Conservation (phyloP, 2,113 vertebrate species). For the Anser cygnoides region DNA sequence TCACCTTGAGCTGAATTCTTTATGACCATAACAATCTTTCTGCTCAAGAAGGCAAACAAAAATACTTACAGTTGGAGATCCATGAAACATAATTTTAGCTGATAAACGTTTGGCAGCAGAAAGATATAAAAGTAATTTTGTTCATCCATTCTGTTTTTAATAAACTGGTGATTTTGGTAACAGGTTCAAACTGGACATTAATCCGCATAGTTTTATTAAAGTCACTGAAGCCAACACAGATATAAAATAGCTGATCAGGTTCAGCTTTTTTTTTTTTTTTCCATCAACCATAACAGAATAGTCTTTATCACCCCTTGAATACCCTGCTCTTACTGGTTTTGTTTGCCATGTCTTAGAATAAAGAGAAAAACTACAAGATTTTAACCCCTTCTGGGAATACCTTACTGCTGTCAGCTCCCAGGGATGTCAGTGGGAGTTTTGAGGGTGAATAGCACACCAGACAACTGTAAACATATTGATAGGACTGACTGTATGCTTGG, state of each 20-base stretch:
- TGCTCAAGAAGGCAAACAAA: neutral
- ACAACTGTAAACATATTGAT: neutral
- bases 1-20: constrained; percentile 29
- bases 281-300: neutral
- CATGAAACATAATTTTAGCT: neutral
- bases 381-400: neutral
- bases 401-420: neutral
- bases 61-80: neutral
- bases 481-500: neutral
- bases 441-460: neutral
- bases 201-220: constrained; percentile 31
- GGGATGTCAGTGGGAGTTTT: neutral
- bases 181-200: neutral
- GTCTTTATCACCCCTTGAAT: neutral
- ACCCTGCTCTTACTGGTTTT: neutral
- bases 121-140: neutral
- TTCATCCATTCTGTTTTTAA: constrained; percentile 5
- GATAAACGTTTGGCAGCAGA: constrained; percentile 17
- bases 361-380: neutral
- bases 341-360: neutral
- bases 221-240: neutral
- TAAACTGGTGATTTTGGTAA: constrained; percentile 13
- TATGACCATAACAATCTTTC: neutral
- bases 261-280: neutral
- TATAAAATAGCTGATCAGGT: neutral